Evolutionary conservation across 2,888 invertebrate genomes (phyloP), one percentile per base, ranked within the genome.

Genomic region (Machimus atricapillus): DNA sequence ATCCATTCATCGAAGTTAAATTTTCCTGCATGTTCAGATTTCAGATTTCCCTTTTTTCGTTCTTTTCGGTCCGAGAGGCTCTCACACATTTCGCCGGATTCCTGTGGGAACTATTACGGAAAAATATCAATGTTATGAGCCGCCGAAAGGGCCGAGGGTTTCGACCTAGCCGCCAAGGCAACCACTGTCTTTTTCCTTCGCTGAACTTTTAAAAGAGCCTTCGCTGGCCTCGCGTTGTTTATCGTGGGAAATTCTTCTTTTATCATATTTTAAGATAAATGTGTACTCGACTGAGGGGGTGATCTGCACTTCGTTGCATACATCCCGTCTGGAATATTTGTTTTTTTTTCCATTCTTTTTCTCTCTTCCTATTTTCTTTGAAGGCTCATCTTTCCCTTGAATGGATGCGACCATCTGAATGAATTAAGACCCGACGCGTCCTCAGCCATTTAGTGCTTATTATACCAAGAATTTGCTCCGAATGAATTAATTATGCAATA

Each of bases 401-500:
- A 66, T 66, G 66, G 27, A 12, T 66, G 66, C 66, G 23, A 23
- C 66, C 12, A 66, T 27, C 23, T 66, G 66, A 66, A 66, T 66
- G 66, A 66, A 66, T 66, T 66, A 66, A 52, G 4, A 66, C 66
- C 66, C 66, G 66, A 66, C 66, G 23, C 66, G 66, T 66, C 66
- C 23, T 66, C 27, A 9, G 23, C 66, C 27, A 66, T 66, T 66
- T 66, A 66, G 66, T 9, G 66, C 66, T 66, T 66, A 66, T 66
- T 66, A 66, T 66, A 66, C 66, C 12, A 66, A 66, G 66, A 66
- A 66, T 82, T 82, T 82, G 19, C 82, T 82, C 37, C 82, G 19
- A 37, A 82, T 82, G 82, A 82, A 66, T 82, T 82, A 82, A 82
- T 82, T 82, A 82, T 82, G 82, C 82, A 34, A 82, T 58, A 82